Evolutionary conservation across 2,113 vertebrate genomes (phyloP).

Genomic region (Beaufortia kweichowensis): DNA sequence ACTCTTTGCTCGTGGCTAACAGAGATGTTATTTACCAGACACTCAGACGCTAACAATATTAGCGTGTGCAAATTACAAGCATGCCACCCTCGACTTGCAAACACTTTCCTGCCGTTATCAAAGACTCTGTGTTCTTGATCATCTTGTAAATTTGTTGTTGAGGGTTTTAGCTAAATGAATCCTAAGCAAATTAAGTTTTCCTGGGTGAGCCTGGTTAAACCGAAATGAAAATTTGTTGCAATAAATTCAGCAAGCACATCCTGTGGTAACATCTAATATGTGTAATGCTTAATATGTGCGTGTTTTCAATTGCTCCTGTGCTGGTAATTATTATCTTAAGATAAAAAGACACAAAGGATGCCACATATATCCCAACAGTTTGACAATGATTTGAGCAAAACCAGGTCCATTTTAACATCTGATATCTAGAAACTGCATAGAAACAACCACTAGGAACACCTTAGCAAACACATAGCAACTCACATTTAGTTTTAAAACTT

Average conservation of each 20-base stretch:
- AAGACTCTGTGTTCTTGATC: conserved; percentile 20
- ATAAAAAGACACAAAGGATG: no score
- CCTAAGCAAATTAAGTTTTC: neutral
- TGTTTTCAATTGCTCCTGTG: no score
- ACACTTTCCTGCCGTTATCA: neutral
- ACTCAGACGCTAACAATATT: conserved; percentile 48
- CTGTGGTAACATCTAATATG: neutral
- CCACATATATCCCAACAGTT: no score
- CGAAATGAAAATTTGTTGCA: neutral
- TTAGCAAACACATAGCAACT: neutral
- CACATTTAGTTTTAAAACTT: neutral
- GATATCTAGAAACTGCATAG: no score
- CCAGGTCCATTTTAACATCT: no score
- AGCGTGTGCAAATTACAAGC: conserved; percentile 41
- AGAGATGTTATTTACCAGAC: conserved; percentile 41
- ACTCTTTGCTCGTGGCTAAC: conserved; percentile 29
- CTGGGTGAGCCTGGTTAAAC: neutral
- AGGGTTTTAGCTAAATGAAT: neutral
- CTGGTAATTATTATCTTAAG: no score
- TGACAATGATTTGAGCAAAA: no score
- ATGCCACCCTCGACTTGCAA: conserved; percentile 26
- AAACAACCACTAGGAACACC: no score
- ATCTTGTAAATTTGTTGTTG: conserved; percentile 57
- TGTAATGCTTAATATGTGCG: no score
- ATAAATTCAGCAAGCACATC: neutral